Evolutionary conservation across 2,113 vertebrate genomes (phyloP).

Genomic region (Micronisus gabar): DNA sequence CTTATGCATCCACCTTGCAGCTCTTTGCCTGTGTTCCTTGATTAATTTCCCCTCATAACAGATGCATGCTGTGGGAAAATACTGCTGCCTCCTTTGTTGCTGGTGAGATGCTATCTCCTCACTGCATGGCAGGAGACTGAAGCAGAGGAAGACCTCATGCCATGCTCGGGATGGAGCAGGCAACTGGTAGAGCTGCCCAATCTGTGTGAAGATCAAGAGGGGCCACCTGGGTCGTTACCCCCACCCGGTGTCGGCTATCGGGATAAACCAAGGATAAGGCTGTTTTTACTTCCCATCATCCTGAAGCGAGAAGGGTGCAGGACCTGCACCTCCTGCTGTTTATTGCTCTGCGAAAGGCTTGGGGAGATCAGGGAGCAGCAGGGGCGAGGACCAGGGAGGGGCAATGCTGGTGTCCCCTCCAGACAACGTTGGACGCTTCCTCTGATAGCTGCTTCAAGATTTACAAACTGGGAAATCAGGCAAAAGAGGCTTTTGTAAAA

Average conservation of each 20-base stretch:
- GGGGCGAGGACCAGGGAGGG: not conserved
- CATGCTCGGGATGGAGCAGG: accelerated
- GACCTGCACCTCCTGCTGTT: not conserved
- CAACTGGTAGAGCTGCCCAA: not conserved
- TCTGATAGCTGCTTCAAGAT: not conserved
- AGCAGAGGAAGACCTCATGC: not conserved
- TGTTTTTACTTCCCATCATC: not conserved
- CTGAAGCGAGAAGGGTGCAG: not conserved
- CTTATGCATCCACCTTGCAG: not conserved
- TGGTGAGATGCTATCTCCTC: not conserved
- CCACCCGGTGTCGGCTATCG: not conserved
- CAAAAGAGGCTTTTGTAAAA: not conserved
- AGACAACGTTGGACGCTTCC: not conserved
- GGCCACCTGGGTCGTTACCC: not conserved
- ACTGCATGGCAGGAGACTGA: not conserved
- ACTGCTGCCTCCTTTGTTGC: not conserved
- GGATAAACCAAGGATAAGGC: not conserved
- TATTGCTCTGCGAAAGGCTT: not conserved
- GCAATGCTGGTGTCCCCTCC: not conserved
- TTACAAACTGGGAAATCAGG: not conserved
- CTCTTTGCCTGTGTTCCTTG: not conserved
- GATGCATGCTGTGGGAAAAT: not conserved
- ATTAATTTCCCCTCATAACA: not conserved
- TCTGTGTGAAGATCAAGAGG: not conserved
- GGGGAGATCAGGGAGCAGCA: not conserved